Percentiles rank a stretch among this genome's conserved stretches.
These are phyloP conservation scores for Calcarius lapponicus DNA, from an alignment of 2,797 vertebrate genomes.

Conservation along the genomic window DNA sequence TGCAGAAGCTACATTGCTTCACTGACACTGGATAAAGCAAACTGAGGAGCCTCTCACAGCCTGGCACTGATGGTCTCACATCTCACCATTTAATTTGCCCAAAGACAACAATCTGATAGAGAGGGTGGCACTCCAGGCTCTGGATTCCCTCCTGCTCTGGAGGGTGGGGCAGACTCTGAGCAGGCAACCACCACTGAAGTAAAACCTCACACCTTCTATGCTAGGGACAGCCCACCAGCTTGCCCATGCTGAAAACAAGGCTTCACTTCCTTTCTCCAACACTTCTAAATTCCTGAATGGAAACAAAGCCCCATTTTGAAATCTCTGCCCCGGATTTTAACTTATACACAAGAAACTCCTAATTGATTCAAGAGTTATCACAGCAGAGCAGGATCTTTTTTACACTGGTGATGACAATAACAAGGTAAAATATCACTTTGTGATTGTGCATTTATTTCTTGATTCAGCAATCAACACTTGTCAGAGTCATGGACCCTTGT, in stretches of 20 bases:
- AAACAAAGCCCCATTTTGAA: rapidly evolving
- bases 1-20: not conserved
- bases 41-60: not conserved
- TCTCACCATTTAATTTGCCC: not conserved
- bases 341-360: not conserved
- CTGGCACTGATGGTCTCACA: not conserved
- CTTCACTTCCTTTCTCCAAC: not conserved
- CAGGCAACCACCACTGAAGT: not conserved
- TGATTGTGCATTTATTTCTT: not conserved
- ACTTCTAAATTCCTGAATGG: not conserved
- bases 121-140: not conserved
- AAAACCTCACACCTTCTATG: not conserved
- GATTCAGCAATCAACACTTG: not conserved
- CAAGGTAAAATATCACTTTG: not conserved
- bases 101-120: not conserved
- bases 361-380: not conserved
- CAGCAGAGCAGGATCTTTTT: not conserved
- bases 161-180: not conserved
- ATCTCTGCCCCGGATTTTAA: not conserved
- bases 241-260: not conserved
- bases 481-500: not conserved
- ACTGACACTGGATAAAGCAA: not conserved
- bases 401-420: not conserved
- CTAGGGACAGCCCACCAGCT: not conserved
- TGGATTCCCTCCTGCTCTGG: too few species aligned